These are phyloP conservation scores for Leucoraja erinaceus DNA, from an alignment of 2,113 vertebrate genomes.

Conservation along the genomic window DNA sequence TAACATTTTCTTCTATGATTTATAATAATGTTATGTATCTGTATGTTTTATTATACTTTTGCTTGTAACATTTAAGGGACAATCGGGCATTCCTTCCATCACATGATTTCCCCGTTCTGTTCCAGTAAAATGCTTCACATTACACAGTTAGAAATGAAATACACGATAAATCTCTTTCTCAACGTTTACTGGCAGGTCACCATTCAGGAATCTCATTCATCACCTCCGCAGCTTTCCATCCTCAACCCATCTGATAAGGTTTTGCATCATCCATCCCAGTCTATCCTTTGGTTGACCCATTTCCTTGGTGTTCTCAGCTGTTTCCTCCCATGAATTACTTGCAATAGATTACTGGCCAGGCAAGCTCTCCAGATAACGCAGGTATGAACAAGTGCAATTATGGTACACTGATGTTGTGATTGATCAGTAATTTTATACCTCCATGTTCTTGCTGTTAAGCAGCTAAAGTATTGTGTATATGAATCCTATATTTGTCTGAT, in stretches of 20 bases:
- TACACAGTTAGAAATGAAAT: constrained; percentile 16
- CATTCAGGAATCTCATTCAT: constrained; percentile 15
- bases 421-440: not conserved
- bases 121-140: not conserved
- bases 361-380: not conserved
- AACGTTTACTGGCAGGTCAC: constrained; percentile 23
- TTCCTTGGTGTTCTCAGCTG: constrained; percentile 4
- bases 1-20: not conserved
- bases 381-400: not conserved
- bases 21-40: not conserved
- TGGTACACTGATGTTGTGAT: constrained; percentile 1
- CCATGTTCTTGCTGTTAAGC: not conserved
- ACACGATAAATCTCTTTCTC: not conserved
- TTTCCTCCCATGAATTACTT: constrained; percentile 24
- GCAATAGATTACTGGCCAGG: constrained; percentile 10
- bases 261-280: constrained; percentile 26
- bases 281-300: constrained; percentile 16
- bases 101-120: not conserved
- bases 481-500: not conserved
- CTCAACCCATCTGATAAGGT: constrained; percentile 28
- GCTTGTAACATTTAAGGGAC: not conserved
- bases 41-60: not conserved
- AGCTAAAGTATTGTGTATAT: not conserved
- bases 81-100: not conserved
- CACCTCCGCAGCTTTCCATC: not conserved